Percentiles rank a stretch among this genome's conserved stretches.
Conservation (phyloP, 2,113 vertebrate species). For the Cynocephalus volans region DNA sequence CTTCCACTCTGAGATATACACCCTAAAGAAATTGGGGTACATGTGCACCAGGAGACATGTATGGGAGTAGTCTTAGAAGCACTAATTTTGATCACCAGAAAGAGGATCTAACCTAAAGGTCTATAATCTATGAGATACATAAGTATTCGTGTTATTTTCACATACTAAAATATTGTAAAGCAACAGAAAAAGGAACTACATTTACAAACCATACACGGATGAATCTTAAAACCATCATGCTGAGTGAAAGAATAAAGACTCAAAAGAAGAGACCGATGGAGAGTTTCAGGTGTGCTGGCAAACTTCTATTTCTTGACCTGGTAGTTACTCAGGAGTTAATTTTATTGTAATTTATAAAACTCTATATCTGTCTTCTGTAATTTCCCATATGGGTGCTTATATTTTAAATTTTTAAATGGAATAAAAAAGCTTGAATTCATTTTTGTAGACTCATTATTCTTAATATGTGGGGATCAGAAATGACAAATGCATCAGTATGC, state of each 20-base stretch:
- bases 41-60: neutral
- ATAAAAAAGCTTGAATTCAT: neutral
- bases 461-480: neutral
- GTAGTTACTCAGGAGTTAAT: neutral
- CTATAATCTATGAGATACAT: neutral
- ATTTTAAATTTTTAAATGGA: neutral
- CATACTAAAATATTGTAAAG: neutral
- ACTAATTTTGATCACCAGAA: neutral
- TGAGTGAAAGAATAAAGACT: neutral
- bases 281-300: neutral
- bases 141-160: neutral
- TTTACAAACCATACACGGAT: neutral
- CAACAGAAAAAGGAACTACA: neutral
- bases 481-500: neutral
- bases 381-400: neutral
- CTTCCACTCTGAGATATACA: neutral
- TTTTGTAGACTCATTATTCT: neutral
- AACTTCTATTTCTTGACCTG: neutral
- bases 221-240: neutral
- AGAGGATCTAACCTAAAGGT: neutral
- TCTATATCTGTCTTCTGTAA: neutral
- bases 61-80: neutral
- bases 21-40: neutral
- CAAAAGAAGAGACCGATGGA: neutral
- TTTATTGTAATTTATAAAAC: neutral